A percentile compares a stretch with the other conserved stretches of the same genome.
Conservation (phyloP, 2,888 invertebrate species). For the Agonopterix heracliana region DNA sequence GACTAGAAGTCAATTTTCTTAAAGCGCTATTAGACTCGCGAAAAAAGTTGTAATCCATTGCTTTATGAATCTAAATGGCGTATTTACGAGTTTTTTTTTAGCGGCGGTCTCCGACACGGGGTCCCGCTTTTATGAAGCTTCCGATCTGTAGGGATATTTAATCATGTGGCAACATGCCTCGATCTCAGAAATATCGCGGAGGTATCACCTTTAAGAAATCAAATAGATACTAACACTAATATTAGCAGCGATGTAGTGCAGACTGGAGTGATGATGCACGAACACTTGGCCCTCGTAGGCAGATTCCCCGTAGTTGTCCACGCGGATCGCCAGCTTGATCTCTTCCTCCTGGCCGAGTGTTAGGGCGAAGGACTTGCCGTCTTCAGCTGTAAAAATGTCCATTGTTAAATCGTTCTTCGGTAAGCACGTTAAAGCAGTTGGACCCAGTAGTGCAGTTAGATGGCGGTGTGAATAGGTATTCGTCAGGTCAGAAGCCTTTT, state of each 20-base stretch:
- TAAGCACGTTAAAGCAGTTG: not conserved
- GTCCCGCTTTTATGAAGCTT: too few species aligned
- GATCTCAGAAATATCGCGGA: too few species aligned
- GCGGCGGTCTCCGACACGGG: too few species aligned
- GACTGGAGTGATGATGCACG: slow-evolving; percentile 84
- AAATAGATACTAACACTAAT: slow-evolving; percentile 69
- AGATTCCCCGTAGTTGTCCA: slow-evolving; percentile 89
- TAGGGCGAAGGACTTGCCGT: slow-evolving; percentile 63
- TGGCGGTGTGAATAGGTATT: not conserved
- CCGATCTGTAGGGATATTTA: too few species aligned
- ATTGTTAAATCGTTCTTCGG: too few species aligned
- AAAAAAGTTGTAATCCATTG: too few species aligned
- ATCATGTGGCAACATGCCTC: too few species aligned
- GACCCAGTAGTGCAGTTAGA: not conserved
- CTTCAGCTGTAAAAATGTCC: slow-evolving; percentile 43
- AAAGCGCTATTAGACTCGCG: too few species aligned
- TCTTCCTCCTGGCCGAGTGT: slow-evolving; percentile 85
- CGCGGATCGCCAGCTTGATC: slow-evolving; percentile 83
- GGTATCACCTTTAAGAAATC: not conserved
- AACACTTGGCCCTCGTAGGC: slow-evolving; percentile 92
- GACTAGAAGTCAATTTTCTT: too few species aligned
- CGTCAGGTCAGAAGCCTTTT: too few species aligned
- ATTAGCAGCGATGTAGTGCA: slow-evolving; percentile 87
- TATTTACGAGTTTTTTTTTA: too few species aligned
- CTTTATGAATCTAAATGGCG: too few species aligned